phyloP scores from a whole-genome alignment of 2,888 invertebrate species.

The Biston stratarius region DNA sequence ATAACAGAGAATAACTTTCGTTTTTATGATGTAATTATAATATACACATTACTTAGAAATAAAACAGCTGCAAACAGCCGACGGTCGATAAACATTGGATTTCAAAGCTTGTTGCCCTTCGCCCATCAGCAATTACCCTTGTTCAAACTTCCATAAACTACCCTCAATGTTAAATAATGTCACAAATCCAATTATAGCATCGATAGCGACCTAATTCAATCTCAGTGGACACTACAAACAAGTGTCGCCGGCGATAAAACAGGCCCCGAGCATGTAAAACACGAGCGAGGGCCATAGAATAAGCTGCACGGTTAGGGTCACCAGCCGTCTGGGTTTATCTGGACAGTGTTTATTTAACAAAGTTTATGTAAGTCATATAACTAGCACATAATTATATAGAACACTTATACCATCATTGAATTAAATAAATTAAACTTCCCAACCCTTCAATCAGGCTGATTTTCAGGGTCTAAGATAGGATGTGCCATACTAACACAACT shows the following conservation, averaged over 20 bases:
- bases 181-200: slow-evolving; percentile 55
- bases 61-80: not conserved
- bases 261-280: slow-evolving; percentile 49
- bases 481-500: no score
- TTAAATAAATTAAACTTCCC: no score
- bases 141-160: slow-evolving; percentile 30
- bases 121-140: slow-evolving; percentile 20
- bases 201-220: slow-evolving; percentile 58
- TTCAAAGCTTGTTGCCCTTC: slow-evolving; percentile 8
- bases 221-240: slow-evolving; percentile 61
- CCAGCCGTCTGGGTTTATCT: not conserved
- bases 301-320: slow-evolving; percentile 11
- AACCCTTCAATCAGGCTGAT: no score
- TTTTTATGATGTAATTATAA: no score
- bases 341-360: no score
- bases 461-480: no score
- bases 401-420: no score
- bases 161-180: slow-evolving; percentile 40
- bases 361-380: no score
- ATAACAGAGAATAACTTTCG: no score
- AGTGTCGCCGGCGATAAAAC: slow-evolving; percentile 61
- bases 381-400: no score
- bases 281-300: slow-evolving; percentile 32
- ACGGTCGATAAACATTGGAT: slow-evolving; percentile 4
- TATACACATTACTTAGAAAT: no score